A percentile compares a stretch with the other conserved stretches of the same genome.
Evolutionary conservation across 1,140 invertebrate genomes (phyloP).

Genomic region (Nasonia vitripennis): DNA sequence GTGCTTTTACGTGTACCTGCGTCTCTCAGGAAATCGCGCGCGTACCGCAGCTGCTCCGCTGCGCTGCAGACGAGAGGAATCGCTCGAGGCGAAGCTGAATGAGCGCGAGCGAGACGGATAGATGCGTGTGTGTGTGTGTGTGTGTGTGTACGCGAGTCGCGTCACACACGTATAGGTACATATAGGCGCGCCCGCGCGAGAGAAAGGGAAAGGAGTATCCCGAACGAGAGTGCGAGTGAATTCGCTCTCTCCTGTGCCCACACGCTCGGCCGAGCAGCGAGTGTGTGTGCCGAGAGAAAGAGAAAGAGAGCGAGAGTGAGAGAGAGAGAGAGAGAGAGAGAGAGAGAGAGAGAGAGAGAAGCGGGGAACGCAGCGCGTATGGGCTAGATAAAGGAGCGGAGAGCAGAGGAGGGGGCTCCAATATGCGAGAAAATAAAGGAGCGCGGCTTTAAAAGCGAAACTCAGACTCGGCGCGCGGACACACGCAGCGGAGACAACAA

Average conservation of each 20-base stretch:
- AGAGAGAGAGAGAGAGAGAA: conserved; percentile 9
- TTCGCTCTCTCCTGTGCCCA: not conserved
- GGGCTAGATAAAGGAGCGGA: conserved; percentile 30
- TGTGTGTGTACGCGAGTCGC: not conserved
- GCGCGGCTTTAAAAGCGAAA: conserved; percentile 38
- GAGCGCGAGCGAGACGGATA: conserved; percentile 37
- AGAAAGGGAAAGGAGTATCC: conserved; percentile 37
- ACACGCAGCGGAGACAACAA: conserved; percentile 63
- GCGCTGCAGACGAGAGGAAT: not conserved
- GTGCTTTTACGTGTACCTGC: conserved; percentile 43
- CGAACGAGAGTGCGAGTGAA: conserved; percentile 10
- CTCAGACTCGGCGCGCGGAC: conserved; percentile 43
- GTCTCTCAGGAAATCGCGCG: conserved; percentile 34
- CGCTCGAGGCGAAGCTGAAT: conserved; percentile 7
- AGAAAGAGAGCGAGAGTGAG: not conserved
- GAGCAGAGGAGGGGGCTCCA: conserved; percentile 17
- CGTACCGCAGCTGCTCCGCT: not conserved
- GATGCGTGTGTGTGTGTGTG: not conserved
- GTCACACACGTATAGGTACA: not conserved
- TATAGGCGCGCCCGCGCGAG: not conserved
- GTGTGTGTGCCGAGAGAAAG: not conserved
- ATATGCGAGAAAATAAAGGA: conserved; percentile 25
- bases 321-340: conserved; percentile 9
- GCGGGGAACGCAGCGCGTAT: not conserved
- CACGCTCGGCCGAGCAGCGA: not conserved